Base-by-base conservation (phyloP, 2,113 vertebrate genomes). In the Isurus oxyrinchus region DNA sequence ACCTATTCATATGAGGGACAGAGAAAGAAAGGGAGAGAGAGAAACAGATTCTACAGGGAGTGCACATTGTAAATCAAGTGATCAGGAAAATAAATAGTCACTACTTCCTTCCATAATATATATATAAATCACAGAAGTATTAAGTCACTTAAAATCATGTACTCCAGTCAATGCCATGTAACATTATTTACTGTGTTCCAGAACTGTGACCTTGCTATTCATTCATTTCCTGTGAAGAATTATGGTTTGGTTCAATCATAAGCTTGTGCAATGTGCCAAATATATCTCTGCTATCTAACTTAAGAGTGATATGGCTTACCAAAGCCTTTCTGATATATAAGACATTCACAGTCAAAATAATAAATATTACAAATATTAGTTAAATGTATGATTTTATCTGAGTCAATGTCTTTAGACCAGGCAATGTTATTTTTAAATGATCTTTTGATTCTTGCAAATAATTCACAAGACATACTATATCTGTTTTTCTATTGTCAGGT, bases 81-180 rank as follows among this genome's bases (percentile, higher is more conserved):
- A 13, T 93, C 88, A 61, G 88, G 27, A 31, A 90, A 84, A 57
- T 90, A 93, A 93, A 19, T 61, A 93, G 57, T 93, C 57, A 35
- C 88, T 21, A 23, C 81, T 49, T 84, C 40, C 81, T 61, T 93
- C 57, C 88, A 93, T 59, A 35, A 35, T 35, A 44, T 84, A 44
- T 84, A 59, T 59, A 59, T 61, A 76, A 76, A 59, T 59, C 88
- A 93, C 55, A 61, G 31, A 59, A 57, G 57, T 61, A 91, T 91
- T 91, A 91, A 35, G 88, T 91, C 88, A 61, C 57, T n/a, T 93
- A 93, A 93, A 57, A 93, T 61, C 88, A 93, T 84, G 40, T 44
- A 84, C 81, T 44, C 35, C 61, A 14, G 57, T 93, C 31, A 93
- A 57, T 93, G 55, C 57, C 88, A 35, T 35, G 55, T 14, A 93